phyloP scores from a whole-genome alignment of 2,888 invertebrate genomes.

The Cactoblastis cactorum region DNA sequence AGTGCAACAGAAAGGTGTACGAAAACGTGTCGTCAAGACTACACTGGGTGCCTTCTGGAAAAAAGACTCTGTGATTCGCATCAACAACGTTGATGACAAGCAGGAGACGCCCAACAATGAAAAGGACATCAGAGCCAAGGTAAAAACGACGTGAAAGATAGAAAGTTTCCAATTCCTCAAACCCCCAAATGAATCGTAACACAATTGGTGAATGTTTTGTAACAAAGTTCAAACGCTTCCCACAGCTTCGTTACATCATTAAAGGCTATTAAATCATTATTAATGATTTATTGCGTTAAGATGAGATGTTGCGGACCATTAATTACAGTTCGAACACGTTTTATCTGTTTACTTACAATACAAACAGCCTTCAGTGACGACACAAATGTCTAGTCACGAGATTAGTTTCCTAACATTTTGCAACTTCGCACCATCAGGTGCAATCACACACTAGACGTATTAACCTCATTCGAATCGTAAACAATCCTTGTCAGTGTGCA shows the following conservation, averaged over 20 bases:
- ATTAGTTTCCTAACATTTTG: conserved; percentile 19
- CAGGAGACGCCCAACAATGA: conserved; percentile 83
- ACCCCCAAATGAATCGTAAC: background rate
- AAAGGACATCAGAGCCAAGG: conserved; percentile 84
- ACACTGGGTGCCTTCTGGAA: conserved; percentile 84
- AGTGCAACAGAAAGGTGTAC: conserved; percentile 78
- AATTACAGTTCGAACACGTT: conserved; percentile 20
- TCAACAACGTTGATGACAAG: conserved; percentile 86
- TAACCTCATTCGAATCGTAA: conserved; percentile 24
- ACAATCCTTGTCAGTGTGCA: conserved; percentile 21
- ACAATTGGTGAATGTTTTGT: background rate
- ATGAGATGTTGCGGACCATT: conserved; percentile 6
- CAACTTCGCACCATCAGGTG: conserved; percentile 16
- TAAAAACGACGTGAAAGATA: conserved; percentile 41
- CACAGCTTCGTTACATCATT: conserved; percentile 9
- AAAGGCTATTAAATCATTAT: conserved; percentile 13
- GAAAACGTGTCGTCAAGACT: conserved; percentile 81
- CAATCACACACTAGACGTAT: conserved; percentile 17
- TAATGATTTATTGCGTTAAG: conserved; percentile 14
- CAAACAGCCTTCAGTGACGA: conserved; percentile 24
- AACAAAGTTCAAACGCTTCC: background rate
- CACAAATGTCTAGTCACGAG: conserved; percentile 22
- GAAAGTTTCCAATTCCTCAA: conserved; percentile 57
- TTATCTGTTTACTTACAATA: conserved; percentile 19
- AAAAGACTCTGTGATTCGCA: conserved; percentile 82